These are phyloP conservation scores for Dicerorhinus sumatrensis DNA, from an alignment of 2,113 vertebrate species.

Conservation along the genomic window DNA sequence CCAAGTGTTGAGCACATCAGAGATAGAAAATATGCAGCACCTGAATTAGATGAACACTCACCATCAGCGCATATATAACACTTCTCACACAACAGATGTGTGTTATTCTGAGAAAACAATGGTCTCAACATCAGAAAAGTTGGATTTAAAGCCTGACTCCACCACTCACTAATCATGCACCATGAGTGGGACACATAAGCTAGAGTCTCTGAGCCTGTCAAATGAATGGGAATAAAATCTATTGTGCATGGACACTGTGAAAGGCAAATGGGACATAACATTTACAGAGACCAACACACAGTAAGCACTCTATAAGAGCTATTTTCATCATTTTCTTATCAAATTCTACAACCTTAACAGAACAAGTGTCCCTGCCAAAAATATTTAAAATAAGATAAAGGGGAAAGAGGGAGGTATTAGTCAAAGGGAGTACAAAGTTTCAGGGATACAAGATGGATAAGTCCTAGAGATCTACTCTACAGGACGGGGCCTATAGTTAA, in stretches of 20 bases:
- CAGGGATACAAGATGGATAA: neutral
- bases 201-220: neutral
- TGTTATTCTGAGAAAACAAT: neutral
- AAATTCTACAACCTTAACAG: neutral
- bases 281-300: neutral
- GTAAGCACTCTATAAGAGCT: neutral
- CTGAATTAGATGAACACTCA: neutral
- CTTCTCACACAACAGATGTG: neutral
- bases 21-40: neutral
- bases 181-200: neutral
- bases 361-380: neutral
- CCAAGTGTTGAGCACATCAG: neutral
- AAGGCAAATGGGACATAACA: neutral
- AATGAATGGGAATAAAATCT: neutral
- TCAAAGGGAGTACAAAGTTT: neutral
- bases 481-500: accelerated
- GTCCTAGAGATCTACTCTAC: accelerated
- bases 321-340: neutral
- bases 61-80: neutral
- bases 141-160: neutral
- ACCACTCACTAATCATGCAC: neutral
- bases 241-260: neutral
- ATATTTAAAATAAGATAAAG: neutral
- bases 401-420: neutral
- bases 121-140: neutral